Base-by-base conservation (phyloP, 2,797 vertebrate genomes). In the Vultur gryphus region DNA sequence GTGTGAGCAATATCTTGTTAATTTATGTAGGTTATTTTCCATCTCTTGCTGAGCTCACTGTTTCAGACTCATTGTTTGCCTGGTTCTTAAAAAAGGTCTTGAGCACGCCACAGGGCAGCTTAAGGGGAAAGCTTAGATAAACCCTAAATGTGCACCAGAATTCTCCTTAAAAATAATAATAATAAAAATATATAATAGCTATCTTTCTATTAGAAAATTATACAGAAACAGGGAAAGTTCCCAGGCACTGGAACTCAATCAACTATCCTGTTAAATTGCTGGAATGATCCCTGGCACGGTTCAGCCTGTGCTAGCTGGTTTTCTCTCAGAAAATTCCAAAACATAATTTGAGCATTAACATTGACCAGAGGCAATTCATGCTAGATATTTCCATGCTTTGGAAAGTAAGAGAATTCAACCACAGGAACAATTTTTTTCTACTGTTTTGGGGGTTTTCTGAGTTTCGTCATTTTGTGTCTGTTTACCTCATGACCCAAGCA, bases 381-480 rank as follows among this genome's bases (percentile, higher is more conserved):
- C 5, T 46, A 82, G 5, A 11, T 41, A 61, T 44, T 86, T 61
- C 21, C 11, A 16, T 37, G 10, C 8, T 64, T 89, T 71, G 2
- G 15, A 83, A 87, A 85, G 54, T 21, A 31, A 76, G 11, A 79
- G 0, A 77, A 58, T 70, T 59, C 19, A n/a, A 54, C 16, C 8
- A 24, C 29, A 54, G 3, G 10, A 85, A 71, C 2, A 4, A 2
- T 35, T 21, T 62, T 33, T 41, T 39, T 5, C 25, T 52, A 48
- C 7, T 8, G 0, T 14, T 65, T 70, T 35, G 11, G 4, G 2
- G 0, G 1, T 6, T 54, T 67, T 75, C 13, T 57, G 10, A 82
- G 11, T 54, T 84, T 89, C 65, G 4, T 7, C 0, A 14, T 66
- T 76, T 84, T 81, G 2, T 72, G 11, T 66, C 46, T 43, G 1